These are phyloP conservation scores for Euura saliciscinereae DNA, from an alignment of 1,140 invertebrate genomes.

Conservation along the genomic window DNA sequence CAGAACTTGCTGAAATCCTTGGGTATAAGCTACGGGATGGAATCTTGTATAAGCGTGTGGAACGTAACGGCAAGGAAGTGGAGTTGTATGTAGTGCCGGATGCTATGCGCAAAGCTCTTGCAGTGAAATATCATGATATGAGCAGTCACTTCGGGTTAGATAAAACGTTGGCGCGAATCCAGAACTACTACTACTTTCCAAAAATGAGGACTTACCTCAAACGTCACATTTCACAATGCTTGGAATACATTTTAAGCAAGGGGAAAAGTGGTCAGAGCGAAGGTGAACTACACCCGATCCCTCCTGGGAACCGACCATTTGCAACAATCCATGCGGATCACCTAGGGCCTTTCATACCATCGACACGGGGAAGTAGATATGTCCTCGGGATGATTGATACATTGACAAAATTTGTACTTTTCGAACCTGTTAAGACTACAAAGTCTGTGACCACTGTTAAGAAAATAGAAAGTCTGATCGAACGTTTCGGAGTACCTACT, in stretches of 20 bases:
- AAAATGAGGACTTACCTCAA: conserved; percentile 18
- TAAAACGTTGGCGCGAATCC: conserved; percentile 15
- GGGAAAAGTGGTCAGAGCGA: conserved; percentile 18
- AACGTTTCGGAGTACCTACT: conserved; percentile 23
- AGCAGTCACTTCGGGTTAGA: conserved; percentile 22
- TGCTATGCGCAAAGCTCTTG: conserved; percentile 19
- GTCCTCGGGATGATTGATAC: conserved; percentile 23
- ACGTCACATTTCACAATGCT: conserved; percentile 19
- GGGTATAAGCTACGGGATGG: conserved; percentile 17
- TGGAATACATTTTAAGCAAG: conserved; percentile 23
- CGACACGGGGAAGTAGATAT: conserved; percentile 19
- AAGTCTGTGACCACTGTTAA: conserved; percentile 1
- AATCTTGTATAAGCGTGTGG: conserved; percentile 3
- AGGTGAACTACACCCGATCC: conserved; percentile 26
- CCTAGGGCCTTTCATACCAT: conserved; percentile 20
- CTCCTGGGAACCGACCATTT: conserved; percentile 22
- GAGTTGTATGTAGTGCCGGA: conserved; percentile 17
- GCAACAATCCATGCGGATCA: conserved; percentile 26
- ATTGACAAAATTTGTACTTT: conserved; percentile 22
- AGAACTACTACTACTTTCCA: conserved; percentile 23
- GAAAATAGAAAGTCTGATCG: conserved; percentile 18
- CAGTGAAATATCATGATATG: conserved; percentile 18
- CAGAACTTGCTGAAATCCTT: neutral
- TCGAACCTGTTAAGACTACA: conserved; percentile 15
- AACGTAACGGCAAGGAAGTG: neutral